These are phyloP conservation scores for Melanotaenia pygmaea DNA, from an alignment of 2,797 vertebrate species.

Conservation along the genomic window DNA sequence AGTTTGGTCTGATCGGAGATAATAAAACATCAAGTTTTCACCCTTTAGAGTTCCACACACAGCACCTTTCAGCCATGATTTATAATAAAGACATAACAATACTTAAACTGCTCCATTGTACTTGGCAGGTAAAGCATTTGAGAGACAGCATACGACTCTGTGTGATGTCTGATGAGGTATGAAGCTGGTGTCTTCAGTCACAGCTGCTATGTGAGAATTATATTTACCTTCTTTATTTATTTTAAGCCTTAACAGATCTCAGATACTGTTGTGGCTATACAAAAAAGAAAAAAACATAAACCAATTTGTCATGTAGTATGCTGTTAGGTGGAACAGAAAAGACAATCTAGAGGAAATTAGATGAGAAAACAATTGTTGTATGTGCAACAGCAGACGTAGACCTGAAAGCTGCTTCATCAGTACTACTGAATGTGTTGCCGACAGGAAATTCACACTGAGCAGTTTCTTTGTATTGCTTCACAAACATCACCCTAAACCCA, in stretches of 20 bases:
- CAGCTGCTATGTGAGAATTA: not conserved
- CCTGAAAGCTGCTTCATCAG: not conserved
- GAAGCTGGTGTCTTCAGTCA: not conserved
- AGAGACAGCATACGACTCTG: no score
- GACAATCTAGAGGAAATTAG: not conserved
- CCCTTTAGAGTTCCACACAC: not conserved
- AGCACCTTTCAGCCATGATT: not conserved
- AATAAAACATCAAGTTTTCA: not conserved
- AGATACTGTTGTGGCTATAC: not conserved
- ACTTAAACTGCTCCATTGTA: not conserved
- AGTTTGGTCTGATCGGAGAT: not conserved
- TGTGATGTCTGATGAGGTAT: not conserved
- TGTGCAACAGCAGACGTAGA: not conserved
- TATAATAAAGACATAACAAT: not conserved
- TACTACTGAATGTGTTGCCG: no score
- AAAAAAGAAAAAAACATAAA: not conserved
- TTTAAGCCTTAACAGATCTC: not conserved
- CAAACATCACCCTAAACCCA: not conserved
- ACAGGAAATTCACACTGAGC: no score
- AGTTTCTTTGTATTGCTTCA: not conserved
- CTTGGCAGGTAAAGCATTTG: not conserved
- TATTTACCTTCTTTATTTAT: not conserved
- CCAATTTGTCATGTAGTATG: not conserved
- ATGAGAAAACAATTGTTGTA: not conserved
- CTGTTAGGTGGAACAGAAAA: slow-evolving; percentile 4